phyloP scores from a whole-genome alignment of 2,113 vertebrate genomes.

The Xerus inauris region DNA sequence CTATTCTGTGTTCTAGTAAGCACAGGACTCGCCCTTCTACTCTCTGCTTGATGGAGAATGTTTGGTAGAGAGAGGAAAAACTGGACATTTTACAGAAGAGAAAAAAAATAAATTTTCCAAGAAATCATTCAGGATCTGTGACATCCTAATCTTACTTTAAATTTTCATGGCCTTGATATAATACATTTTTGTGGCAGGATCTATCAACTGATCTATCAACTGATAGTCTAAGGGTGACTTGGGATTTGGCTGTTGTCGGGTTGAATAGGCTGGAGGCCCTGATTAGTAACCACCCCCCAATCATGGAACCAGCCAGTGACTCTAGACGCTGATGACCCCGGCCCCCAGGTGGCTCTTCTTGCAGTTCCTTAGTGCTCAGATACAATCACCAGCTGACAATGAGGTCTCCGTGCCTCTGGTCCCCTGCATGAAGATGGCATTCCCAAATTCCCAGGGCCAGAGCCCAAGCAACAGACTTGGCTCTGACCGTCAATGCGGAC shows the following conservation, averaged over 20 bases:
- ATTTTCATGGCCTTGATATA: background rate
- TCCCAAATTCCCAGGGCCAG: background rate
- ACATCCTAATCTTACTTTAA: background rate
- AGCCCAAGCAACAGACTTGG: background rate
- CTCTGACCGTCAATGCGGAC: fast-evolving
- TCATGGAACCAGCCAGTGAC: fast-evolving
- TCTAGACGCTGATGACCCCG: too few relatives aligned
- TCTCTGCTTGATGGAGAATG: background rate
- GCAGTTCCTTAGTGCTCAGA: background rate
- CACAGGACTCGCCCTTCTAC: background rate
- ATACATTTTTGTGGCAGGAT: background rate
- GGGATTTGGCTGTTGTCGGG: background rate
- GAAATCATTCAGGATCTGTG: background rate
- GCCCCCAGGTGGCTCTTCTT: background rate
- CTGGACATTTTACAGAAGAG: background rate
- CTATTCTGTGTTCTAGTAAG: background rate
- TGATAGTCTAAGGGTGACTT: fast-evolving
- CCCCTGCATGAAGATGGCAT: fast-evolving
- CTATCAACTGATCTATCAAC: too few relatives aligned
- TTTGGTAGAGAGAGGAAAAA: background rate
- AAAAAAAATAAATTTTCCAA: background rate
- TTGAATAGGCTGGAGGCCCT: background rate
- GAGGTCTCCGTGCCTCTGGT: fast-evolving
- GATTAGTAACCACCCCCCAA: fast-evolving
- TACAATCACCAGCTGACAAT: fast-evolving